Conservation (phyloP, 2,113 vertebrate species). For the Bos indicus region DNA sequence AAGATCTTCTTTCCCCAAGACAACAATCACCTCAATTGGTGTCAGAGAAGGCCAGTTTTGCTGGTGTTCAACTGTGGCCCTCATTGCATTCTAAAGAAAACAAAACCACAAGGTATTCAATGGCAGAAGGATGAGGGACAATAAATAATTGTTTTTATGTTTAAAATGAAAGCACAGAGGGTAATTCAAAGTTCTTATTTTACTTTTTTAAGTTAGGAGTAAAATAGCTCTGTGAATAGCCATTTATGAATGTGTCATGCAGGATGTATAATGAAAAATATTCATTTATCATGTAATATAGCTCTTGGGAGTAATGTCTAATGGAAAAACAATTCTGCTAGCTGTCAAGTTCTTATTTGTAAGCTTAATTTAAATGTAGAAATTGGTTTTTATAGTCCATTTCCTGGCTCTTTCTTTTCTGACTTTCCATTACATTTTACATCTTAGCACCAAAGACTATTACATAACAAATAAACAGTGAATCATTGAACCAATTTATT, state of each 20-base stretch:
- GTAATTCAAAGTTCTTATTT: conserved; percentile 26
- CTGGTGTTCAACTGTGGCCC: conserved; percentile 96
- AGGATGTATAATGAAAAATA: conserved; percentile 52
- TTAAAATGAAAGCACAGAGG: conserved; percentile 50
- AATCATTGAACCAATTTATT: conserved; percentile 67
- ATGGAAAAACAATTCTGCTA: conserved; percentile 64
- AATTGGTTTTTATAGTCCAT: conserved; percentile 68
- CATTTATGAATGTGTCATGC: conserved; percentile 47
- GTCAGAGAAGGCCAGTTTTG: conserved; percentile 86
- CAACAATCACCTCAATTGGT: conserved; percentile 90
- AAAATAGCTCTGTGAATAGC: conserved; percentile 53
- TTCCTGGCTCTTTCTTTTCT: conserved; percentile 58
- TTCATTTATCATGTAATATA: conserved; percentile 54
- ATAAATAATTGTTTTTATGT: conserved; percentile 8
- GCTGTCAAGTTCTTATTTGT: conserved; percentile 67
- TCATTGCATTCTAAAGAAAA: conserved; percentile 93
- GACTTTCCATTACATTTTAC: conserved; percentile 65
- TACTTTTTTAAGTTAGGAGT: conserved; percentile 28
- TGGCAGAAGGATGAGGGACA: background rate
- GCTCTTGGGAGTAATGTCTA: conserved; percentile 54
- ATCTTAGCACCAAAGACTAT: conserved; percentile 45
- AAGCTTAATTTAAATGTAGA: conserved; percentile 70
- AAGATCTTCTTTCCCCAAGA: conserved; percentile 94
- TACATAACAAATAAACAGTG: conserved; percentile 60
- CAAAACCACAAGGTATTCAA: conserved; percentile 18